phyloP scores from a whole-genome alignment of 1,140 invertebrate species.

The Callitettix versicolor region DNA sequence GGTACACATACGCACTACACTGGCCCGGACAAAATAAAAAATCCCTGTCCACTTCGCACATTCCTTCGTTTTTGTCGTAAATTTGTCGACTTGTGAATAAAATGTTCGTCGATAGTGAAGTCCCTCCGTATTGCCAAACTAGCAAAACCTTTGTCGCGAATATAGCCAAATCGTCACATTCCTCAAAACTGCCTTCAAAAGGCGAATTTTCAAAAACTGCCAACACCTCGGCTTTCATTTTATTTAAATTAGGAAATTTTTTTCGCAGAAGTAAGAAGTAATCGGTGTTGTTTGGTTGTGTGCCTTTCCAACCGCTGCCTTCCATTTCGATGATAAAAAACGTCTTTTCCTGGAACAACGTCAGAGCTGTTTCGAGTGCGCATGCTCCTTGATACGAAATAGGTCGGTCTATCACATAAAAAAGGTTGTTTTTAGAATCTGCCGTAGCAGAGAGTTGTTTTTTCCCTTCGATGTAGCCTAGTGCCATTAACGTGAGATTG shows the following conservation, averaged over 20 bases:
- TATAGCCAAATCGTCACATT: neutral
- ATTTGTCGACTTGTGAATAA: neutral
- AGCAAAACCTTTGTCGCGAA: conserved; percentile 4
- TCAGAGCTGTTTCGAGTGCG: neutral
- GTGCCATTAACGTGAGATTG: neutral
- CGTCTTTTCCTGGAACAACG: conserved; percentile 4
- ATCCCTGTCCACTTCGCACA: conserved; percentile 6
- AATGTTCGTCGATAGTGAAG: neutral
- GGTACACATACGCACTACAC: conserved; percentile 4
- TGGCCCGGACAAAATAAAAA: neutral
- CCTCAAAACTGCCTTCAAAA: neutral
- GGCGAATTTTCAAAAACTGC: neutral
- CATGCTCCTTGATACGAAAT: conserved; percentile 1
- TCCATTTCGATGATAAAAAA: conserved; percentile 2
- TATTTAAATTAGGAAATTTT: neutral
- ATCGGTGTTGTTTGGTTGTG: neutral
- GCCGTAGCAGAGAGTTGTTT: neutral
- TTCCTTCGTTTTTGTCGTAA: neutral
- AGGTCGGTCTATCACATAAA: neutral
- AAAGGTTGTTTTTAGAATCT: neutral
- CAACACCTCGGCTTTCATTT: neutral
- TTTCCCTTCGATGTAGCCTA: neutral
- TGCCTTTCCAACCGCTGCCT: neutral
- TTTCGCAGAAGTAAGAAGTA: neutral
- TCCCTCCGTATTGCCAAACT: conserved; percentile 4